These are phyloP conservation scores for Mechanitis messenoides DNA, from an alignment of 2,888 invertebrate species.

Conservation along the genomic window DNA sequence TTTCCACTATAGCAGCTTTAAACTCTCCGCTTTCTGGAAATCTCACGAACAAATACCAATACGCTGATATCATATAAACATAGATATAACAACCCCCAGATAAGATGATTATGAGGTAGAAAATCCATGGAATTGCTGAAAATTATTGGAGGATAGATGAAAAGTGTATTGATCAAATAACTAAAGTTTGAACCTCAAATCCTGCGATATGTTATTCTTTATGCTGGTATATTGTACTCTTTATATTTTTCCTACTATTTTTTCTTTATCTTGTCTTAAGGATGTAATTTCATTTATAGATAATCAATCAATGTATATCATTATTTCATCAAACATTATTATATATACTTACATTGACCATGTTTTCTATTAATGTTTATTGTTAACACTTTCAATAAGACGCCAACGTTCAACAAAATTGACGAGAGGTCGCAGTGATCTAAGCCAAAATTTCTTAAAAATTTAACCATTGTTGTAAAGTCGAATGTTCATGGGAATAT, in stretches of 20 bases:
- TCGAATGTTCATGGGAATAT: neutral
- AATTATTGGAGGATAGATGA: neutral
- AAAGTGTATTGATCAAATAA: no score
- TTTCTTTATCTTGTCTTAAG: no score
- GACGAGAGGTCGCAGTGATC: neutral
- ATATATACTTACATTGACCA: neutral
- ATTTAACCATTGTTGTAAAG: neutral
- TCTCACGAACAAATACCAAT: constrained; percentile 44
- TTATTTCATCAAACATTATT: neutral
- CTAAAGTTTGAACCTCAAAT: no score
- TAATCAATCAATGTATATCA: no score
- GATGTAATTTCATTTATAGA: no score
- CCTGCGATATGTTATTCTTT: no score
- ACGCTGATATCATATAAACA: constrained; percentile 41
- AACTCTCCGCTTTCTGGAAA: constrained; percentile 39
- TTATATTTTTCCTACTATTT: no score
- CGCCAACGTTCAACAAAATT: neutral
- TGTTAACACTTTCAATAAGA: neutral
- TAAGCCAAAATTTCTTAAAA: neutral
- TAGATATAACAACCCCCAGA: constrained; percentile 39
- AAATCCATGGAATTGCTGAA: constrained; percentile 32
- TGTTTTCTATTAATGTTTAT: neutral
- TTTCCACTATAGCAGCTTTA: constrained; percentile 35
- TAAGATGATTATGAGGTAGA: constrained; percentile 35
- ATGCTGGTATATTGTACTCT: constrained; percentile 27